These are phyloP conservation scores for Galaxias olidus DNA, from an alignment of 2,797 vertebrate species.

Conservation along the genomic window DNA sequence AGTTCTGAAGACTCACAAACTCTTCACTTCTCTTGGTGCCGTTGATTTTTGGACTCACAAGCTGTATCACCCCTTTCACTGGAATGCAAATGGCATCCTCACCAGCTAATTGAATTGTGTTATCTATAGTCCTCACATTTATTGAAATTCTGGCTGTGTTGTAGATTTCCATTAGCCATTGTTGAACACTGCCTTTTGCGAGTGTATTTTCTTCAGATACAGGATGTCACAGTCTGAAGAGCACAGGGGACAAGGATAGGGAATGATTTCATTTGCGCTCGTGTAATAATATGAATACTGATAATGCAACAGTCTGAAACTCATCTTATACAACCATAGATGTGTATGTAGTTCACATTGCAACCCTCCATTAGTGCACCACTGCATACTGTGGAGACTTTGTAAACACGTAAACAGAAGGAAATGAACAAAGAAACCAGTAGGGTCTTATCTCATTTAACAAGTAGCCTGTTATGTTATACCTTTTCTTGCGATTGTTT, in stretches of 20 bases:
- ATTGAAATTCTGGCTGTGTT: conserved; percentile 64
- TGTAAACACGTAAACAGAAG: conserved; percentile 31
- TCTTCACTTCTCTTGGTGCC: conserved; percentile 69
- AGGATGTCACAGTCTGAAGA: conserved; percentile 46
- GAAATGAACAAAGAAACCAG: conserved; percentile 27
- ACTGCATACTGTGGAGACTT: conserved; percentile 17
- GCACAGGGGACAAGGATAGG: conserved; percentile 43
- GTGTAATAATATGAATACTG: conserved; percentile 56
- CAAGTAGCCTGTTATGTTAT: conserved; percentile 24
- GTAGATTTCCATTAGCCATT: conserved; percentile 66
- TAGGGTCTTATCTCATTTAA: conserved; percentile 28
- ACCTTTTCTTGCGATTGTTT: conserved; percentile 34
- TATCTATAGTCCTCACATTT: conserved; percentile 71
- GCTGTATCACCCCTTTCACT: conserved; percentile 71
- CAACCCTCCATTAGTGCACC: conserved; percentile 27
- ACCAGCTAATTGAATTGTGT: conserved; percentile 73
- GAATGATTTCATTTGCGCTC: conserved; percentile 51
- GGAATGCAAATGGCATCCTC: conserved; percentile 70
- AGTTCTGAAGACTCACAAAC: conserved; percentile 69
- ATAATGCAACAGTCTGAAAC: conserved; percentile 43
- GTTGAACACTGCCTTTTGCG: conserved; percentile 59
- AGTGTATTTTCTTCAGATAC: conserved; percentile 56
- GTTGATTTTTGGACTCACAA: conserved; percentile 62
- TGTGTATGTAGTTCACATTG: conserved; percentile 55
- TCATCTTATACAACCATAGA: conserved; percentile 44